A percentile compares a stretch with the other conserved stretches of the same genome.
These are phyloP conservation scores for Hirtodrosophila alboralis DNA, from an alignment of 2,888 invertebrate genomes.

Conservation along the genomic window DNA sequence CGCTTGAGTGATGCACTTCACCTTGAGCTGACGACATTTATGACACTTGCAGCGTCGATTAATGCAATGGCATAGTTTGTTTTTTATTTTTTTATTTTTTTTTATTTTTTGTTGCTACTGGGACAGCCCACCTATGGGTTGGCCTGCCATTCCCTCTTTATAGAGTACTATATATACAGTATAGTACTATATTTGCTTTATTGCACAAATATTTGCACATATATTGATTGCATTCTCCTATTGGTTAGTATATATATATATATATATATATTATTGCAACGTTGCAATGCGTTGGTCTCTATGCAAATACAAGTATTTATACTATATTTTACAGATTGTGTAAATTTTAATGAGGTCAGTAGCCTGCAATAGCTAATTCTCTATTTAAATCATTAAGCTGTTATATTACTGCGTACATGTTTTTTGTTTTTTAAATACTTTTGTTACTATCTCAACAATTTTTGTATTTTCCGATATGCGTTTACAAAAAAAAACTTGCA, in stretches of 20 bases:
- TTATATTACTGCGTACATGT: too few species aligned
- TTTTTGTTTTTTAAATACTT: too few species aligned
- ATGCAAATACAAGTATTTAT: slow-evolving; percentile 10
- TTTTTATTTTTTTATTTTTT: slow-evolving; percentile 5
- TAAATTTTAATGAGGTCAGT: slow-evolving; percentile 33
- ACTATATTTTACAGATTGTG: slow-evolving; percentile 12
- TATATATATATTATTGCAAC: slow-evolving; percentile 9
- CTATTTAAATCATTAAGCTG: slow-evolving; percentile 5
- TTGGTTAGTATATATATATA: slow-evolving; percentile 1
- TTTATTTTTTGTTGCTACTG: slow-evolving; percentile 5
- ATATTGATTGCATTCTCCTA: slow-evolving; percentile 23
- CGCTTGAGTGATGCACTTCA: slow-evolving; percentile 48
- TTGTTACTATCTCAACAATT: too few species aligned
- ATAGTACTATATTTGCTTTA: slow-evolving; percentile 5
- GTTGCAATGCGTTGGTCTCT: not conserved
- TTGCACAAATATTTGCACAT: slow-evolving; percentile 40
- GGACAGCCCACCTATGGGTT: slow-evolving; percentile 14
- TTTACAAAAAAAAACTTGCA: not conserved
- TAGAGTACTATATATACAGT: slow-evolving; percentile 1
- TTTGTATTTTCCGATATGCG: not conserved
- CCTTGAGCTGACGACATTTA: slow-evolving; percentile 60
- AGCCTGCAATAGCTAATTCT: slow-evolving; percentile 23
- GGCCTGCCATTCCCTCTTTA: slow-evolving; percentile 24
- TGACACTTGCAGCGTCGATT: slow-evolving; percentile 47
- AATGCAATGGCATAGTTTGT: slow-evolving; percentile 31